Evolutionary conservation across 2,888 invertebrate species (phyloP).

Genomic region (Euzophera pinguis): DNA sequence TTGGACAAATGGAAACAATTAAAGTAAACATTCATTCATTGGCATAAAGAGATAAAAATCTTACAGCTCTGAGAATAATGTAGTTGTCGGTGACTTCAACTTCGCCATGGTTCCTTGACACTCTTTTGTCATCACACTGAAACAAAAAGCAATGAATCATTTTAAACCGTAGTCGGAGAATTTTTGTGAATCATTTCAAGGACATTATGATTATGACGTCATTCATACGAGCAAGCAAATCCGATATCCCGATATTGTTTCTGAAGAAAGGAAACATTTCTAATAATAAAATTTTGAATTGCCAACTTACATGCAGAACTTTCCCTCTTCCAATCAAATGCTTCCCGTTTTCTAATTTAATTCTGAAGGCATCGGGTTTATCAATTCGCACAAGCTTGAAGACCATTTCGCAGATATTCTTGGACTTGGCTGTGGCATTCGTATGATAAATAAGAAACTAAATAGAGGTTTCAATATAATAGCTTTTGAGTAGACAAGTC

Average conservation of each 20-base stretch:
- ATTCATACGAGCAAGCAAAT: too few relatives aligned
- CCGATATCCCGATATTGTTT: too few relatives aligned
- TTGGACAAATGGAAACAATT: too few relatives aligned
- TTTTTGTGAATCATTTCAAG: neutral
- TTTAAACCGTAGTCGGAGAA: too few relatives aligned
- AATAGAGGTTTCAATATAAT: too few relatives aligned
- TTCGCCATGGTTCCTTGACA: constrained; percentile 75
- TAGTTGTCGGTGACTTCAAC: constrained; percentile 53
- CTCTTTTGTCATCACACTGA: constrained; percentile 73
- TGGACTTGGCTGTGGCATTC: too few relatives aligned
- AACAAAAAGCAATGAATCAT: constrained; percentile 23
- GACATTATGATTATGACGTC: neutral
- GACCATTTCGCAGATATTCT: constrained; percentile 36
- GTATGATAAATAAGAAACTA: too few relatives aligned
- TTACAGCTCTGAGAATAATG: constrained; percentile 64
- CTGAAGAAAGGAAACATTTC: too few relatives aligned
- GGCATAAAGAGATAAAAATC: constrained; percentile 20
- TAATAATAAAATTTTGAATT: neutral
- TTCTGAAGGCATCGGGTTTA: constrained; percentile 43
- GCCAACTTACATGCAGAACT: constrained; percentile 52
- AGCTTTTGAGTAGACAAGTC: too few relatives aligned
- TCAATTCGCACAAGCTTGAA: constrained; percentile 59
- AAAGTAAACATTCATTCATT: too few relatives aligned
- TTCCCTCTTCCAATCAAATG: constrained; percentile 61
- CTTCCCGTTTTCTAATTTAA: constrained; percentile 43